Evolutionary conservation across 2,797 vertebrate species (phyloP).

Genomic region (Sciaenops ocellatus): DNA sequence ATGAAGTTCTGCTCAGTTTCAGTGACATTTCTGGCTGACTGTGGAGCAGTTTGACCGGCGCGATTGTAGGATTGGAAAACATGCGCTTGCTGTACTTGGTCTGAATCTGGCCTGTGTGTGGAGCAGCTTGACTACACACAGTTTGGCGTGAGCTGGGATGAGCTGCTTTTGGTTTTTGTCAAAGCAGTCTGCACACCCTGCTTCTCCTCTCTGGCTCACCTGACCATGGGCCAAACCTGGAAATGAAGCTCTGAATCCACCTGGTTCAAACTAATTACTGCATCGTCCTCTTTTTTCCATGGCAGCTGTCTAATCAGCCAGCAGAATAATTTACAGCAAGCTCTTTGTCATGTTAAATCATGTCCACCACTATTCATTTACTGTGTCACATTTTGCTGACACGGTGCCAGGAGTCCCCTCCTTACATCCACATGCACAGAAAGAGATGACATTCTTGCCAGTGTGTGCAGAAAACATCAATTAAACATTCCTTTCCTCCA

Average conservation of each 20-base stretch:
- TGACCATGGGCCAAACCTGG: slow-evolving; percentile 31
- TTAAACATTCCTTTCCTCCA: slow-evolving; percentile 46
- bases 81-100: too few species aligned
- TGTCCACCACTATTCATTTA: slow-evolving; percentile 52
- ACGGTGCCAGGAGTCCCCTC: slow-evolving; percentile 17
- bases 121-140: not conserved
- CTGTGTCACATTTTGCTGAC: slow-evolving; percentile 45
- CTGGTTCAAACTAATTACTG: slow-evolving; percentile 55
- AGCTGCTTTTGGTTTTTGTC: slow-evolving; percentile 4
- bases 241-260: slow-evolving; percentile 33
- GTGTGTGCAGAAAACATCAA: slow-evolving; percentile 58
- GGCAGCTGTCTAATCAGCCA: slow-evolving; percentile 34
- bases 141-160: not conserved
- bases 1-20: too few species aligned
- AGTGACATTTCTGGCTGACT: too few species aligned
- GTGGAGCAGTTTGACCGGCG: too few species aligned
- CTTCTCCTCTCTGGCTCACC: not conserved
- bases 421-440: slow-evolving; percentile 19
- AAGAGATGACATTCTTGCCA: slow-evolving; percentile 41
- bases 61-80: too few species aligned
- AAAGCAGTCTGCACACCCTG: not conserved
- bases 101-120: too few species aligned
- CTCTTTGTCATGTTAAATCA: slow-evolving; percentile 68
- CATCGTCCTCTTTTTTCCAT: slow-evolving; percentile 17
- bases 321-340: slow-evolving; percentile 55